Percentiles rank a stretch among this genome's conserved stretches.
These are phyloP conservation scores for Leucophenga montana DNA, from an alignment of 2,888 invertebrate genomes.

Conservation along the genomic window DNA sequence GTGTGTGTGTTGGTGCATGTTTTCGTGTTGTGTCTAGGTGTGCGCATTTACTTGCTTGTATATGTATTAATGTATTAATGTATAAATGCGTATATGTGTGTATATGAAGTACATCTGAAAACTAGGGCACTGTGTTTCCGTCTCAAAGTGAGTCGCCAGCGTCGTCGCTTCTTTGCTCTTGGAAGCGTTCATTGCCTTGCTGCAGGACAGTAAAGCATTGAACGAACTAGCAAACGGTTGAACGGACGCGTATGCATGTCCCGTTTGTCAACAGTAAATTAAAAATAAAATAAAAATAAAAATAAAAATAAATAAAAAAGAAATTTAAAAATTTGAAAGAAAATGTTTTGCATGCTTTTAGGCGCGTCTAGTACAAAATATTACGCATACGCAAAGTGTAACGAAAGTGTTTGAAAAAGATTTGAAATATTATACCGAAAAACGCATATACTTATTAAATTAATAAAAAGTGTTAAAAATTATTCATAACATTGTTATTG, in stretches of 20 bases:
- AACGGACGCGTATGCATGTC: neutral
- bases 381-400: conserved; percentile 4
- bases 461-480: no score
- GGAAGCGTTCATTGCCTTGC: conserved; percentile 54
- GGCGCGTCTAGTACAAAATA: conserved; percentile 9
- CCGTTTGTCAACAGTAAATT: neutral
- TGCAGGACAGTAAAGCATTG: conserved; percentile 30
- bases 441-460: no score
- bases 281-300: neutral
- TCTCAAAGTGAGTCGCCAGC: conserved; percentile 48
- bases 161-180: conserved; percentile 43
- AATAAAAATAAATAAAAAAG: neutral
- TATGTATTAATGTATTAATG: conserved; percentile 40
- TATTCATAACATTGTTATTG: no score
- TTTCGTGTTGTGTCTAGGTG: conserved; percentile 27
- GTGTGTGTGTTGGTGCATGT: conserved; percentile 22
- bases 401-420: no score
- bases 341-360: conserved; percentile 3
- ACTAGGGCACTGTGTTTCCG: conserved; percentile 72
- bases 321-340: neutral
- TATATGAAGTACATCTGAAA: conserved; percentile 47
- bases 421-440: no score
- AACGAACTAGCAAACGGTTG: neutral
- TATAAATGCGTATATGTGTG: conserved; percentile 45
- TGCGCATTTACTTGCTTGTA: conserved; percentile 31